Percentiles rank a stretch among this genome's conserved stretches.
Conservation (phyloP, 2,888 invertebrate genomes). For the Hemistola chrysoprasaria region DNA sequence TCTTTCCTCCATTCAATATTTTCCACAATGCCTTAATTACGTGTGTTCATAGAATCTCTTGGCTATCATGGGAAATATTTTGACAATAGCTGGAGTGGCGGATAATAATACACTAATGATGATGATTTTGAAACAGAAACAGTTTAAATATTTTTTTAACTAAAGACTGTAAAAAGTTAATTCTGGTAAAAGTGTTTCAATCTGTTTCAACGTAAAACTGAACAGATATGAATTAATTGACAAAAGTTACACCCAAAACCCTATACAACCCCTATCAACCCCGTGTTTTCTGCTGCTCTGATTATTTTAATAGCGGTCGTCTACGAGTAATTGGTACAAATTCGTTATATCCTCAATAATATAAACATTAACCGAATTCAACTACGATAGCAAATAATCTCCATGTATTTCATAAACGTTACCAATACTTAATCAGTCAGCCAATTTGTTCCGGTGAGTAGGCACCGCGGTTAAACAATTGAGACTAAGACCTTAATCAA, state of each 20-base stretch:
- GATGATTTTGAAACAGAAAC: too few species aligned
- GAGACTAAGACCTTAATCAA: constrained; percentile 3
- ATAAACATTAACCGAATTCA: constrained; percentile 1
- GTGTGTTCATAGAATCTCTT: constrained; percentile 1
- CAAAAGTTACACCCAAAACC: too few species aligned
- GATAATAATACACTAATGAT: too few species aligned
- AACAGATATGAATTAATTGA: too few species aligned
- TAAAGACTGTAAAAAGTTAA: too few species aligned
- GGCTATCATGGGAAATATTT: neutral
- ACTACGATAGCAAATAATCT: constrained; percentile 17
- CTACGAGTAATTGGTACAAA: constrained; percentile 1
- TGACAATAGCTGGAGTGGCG: neutral
- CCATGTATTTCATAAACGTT: constrained; percentile 14
- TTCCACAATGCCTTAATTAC: constrained; percentile 8
- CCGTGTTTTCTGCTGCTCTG: too few species aligned
- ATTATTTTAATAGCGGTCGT: too few species aligned
- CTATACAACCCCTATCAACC: too few species aligned
- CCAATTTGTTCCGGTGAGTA: constrained; percentile 27
- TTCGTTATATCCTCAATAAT: constrained; percentile 9
- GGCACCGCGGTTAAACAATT: constrained; percentile 14
- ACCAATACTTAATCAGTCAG: constrained; percentile 28
- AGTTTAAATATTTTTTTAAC: too few species aligned
- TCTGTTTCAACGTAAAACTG: too few species aligned
- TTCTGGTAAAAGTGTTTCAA: too few species aligned
- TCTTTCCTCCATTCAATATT: constrained; percentile 3